phyloP scores from a whole-genome alignment of 2,888 invertebrate species.

The Bedellia somnulentella region DNA sequence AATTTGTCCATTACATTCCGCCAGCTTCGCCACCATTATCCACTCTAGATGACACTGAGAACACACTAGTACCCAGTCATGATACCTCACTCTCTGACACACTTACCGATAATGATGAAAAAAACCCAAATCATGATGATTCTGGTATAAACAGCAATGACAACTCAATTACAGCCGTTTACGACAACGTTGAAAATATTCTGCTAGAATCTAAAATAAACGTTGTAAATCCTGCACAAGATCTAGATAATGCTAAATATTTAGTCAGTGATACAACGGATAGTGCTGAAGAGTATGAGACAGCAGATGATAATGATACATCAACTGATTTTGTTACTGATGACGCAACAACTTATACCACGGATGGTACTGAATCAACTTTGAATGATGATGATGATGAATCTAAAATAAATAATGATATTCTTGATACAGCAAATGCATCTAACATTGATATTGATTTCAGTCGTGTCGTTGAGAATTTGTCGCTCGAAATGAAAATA shows the following conservation, averaged over 20 bases:
- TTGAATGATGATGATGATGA: constrained; percentile 6
- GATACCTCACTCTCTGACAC: constrained; percentile 34
- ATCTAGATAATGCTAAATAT: too few relatives aligned
- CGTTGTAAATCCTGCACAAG: too few relatives aligned
- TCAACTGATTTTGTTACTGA: too few relatives aligned
- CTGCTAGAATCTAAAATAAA: too few relatives aligned
- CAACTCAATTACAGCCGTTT: too few relatives aligned
- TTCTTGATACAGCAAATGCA: too few relatives aligned
- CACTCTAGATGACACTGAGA: constrained; percentile 22
- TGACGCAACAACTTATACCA: too few relatives aligned
- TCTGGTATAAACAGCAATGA: too few relatives aligned
- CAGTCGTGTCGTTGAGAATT: constrained; percentile 26
- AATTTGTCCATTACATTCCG: constrained; percentile 17
- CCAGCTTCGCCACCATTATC: constrained; percentile 19
- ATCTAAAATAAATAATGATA: too few relatives aligned
- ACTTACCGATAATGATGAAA: constrained; percentile 23
- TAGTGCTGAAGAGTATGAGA: constrained; percentile 1
- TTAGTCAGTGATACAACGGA: too few relatives aligned
- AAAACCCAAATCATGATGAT: too few relatives aligned
- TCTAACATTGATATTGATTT: too few relatives aligned
- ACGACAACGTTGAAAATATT: constrained; percentile 10
- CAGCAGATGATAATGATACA: constrained; percentile 6
- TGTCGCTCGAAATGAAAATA: constrained; percentile 46
- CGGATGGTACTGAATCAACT: constrained; percentile 5
- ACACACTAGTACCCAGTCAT: constrained; percentile 26